These are phyloP conservation scores for Echeneis naucrates DNA, from an alignment of 2,797 vertebrate genomes.

Conservation along the genomic window DNA sequence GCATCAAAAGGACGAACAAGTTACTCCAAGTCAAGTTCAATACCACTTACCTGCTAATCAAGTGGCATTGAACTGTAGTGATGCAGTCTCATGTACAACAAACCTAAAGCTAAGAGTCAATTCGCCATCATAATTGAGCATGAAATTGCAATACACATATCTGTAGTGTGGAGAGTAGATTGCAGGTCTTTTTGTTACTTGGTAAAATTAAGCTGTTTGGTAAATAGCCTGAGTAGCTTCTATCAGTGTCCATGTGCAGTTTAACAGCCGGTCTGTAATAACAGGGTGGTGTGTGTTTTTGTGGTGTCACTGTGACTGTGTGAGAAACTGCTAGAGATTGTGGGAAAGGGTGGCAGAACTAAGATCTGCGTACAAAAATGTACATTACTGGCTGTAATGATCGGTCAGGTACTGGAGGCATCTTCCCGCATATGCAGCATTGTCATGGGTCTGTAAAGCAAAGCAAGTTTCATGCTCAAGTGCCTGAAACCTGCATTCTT, in stretches of 20 bases:
- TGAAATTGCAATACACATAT: not conserved
- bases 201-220: slow-evolving; percentile 6
- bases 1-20: not conserved
- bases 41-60: too few species aligned
- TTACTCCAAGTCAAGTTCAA: not conserved
- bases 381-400: not conserved
- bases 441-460: not conserved
- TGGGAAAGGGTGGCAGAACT: slow-evolving; percentile 8
- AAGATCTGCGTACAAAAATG: not conserved
- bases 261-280: slow-evolving; percentile 24
- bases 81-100: not conserved
- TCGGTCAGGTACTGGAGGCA: slow-evolving; percentile 7
- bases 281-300: slow-evolving; percentile 7
- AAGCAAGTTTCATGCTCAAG: too few species aligned
- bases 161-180: not conserved
- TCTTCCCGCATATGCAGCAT: not conserved
- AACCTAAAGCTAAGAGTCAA: not conserved
- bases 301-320: not conserved
- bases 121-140: not conserved
- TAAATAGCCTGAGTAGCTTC: slow-evolving; percentile 22
- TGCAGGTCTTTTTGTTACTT: slow-evolving; percentile 11
- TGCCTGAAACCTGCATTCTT: too few species aligned
- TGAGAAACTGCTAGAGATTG: not conserved
- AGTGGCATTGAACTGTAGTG: not conserved
- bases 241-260: slow-evolving; percentile 21